A percentile compares a stretch with the other conserved stretches of the same genome.
Evolutionary conservation across 2,113 vertebrate species (phyloP).

Genomic region (Laticauda colubrina): DNA sequence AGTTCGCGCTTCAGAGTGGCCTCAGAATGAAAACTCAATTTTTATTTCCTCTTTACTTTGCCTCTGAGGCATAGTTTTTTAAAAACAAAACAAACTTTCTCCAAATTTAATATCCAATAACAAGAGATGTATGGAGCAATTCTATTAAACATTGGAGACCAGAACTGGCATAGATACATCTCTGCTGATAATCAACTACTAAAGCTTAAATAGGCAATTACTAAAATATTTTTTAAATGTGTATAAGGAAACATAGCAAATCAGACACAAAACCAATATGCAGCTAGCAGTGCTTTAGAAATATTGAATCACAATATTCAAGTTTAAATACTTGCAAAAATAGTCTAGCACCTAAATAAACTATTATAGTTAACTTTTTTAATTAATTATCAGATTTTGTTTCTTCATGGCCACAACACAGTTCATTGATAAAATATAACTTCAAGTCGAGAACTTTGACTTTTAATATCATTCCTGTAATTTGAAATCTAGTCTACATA

Average conservation of each 20-base stretch:
- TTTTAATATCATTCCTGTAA: background rate
- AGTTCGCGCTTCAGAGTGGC: conserved; percentile 69
- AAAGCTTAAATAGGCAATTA: conserved; percentile 1
- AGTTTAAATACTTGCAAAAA: background rate
- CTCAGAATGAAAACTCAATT: conserved; percentile 65
- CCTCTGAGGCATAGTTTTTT: conserved; percentile 46
- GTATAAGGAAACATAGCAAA: background rate
- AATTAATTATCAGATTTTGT: background rate
- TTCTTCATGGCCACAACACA: background rate
- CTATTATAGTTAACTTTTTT: background rate
- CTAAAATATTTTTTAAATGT: background rate
- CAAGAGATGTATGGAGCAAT: conserved; percentile 51
- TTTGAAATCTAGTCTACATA: background rate
- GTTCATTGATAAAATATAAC: background rate
- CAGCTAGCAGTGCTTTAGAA: background rate
- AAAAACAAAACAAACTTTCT: conserved; percentile 37
- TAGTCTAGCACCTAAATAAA: background rate
- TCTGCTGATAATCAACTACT: conserved; percentile 46
- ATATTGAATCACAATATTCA: background rate
- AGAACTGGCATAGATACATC: background rate
- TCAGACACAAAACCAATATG: background rate
- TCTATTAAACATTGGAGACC: conserved; percentile 26
- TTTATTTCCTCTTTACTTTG: conserved; percentile 57
- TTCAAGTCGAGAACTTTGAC: background rate
- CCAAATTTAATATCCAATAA: conserved; percentile 59